phyloP scores from a whole-genome alignment of 2,797 vertebrate species.

The Diceros bicornis region DNA sequence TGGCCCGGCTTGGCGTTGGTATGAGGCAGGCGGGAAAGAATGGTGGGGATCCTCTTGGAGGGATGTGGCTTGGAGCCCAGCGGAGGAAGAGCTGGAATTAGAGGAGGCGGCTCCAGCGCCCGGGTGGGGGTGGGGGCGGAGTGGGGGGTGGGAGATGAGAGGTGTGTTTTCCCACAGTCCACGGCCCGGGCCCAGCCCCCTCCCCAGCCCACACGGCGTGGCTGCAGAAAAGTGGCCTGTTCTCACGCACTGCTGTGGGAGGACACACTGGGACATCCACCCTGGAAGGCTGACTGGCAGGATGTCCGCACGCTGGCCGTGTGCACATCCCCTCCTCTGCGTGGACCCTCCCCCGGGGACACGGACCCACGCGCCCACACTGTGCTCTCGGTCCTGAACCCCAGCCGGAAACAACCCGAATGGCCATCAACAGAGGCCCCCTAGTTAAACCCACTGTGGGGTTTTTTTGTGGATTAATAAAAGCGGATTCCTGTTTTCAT shows the following conservation, averaged over 20 bases:
- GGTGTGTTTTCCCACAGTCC: not conserved
- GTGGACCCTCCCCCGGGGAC: not conserved
- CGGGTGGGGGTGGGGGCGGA: not conserved
- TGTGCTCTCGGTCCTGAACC: fast-evolving
- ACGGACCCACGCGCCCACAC: not conserved
- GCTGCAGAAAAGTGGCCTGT: not conserved
- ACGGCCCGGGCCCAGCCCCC: fast-evolving
- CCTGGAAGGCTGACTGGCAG: not conserved
- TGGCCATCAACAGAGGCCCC: fast-evolving
- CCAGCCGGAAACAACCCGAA: not conserved
- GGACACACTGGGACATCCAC: not conserved
- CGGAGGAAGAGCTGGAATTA: not conserved
- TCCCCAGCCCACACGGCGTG: fast-evolving
- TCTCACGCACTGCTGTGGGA: not conserved
- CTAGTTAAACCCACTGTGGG: not conserved
- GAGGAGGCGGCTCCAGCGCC: not conserved
- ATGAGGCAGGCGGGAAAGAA: not conserved
- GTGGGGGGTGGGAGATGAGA: no score
- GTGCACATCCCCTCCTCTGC: fast-evolving
- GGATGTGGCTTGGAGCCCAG: not conserved
- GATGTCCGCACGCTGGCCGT: fast-evolving
- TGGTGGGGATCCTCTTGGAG: not conserved
- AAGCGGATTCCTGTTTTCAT: conserved; percentile 78
- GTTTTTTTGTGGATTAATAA: conserved; percentile 77
- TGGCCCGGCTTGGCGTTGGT: not conserved